These are phyloP conservation scores for Pantherophis alleghaniensis DNA, from an alignment of 2,797 vertebrate species.

Conservation along the genomic window DNA sequence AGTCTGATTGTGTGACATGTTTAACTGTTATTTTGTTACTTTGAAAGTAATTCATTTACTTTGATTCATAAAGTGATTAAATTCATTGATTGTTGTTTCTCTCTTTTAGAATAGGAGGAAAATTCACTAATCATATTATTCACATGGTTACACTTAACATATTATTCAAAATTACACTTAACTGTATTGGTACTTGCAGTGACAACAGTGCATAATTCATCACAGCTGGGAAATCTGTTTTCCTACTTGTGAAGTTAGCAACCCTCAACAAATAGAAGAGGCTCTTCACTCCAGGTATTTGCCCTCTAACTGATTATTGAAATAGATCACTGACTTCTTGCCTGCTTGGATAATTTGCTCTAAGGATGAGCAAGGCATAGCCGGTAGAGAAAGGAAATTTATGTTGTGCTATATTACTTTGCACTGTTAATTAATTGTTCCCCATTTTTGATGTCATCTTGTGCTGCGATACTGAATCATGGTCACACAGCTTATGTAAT, in stretches of 20 bases:
- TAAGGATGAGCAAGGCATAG: neutral
- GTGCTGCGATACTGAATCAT: neutral
- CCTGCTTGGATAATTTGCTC: neutral
- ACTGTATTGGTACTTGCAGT: neutral
- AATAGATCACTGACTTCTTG: neutral
- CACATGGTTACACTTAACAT: neutral
- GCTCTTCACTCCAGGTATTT: neutral
- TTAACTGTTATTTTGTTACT: conserved; percentile 16
- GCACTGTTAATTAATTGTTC: neutral
- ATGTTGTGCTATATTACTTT: neutral
- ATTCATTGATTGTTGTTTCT: neutral
- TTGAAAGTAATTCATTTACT: conserved; percentile 15
- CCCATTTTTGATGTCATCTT: neutral
- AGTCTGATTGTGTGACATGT: conserved; percentile 14
- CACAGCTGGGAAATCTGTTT: neutral
- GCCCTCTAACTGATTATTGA: neutral
- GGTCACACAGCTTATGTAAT: conserved; percentile 1
- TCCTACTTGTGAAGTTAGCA: neutral
- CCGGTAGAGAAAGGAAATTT: neutral
- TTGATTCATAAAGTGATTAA: conserved; percentile 4
- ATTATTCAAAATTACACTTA: neutral
- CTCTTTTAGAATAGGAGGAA: neutral
- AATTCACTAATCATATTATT: neutral
- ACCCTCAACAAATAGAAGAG: neutral
- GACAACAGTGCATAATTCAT: neutral